Conservation (phyloP, 2,113 vertebrate genomes). For the Scopus umbretta region DNA sequence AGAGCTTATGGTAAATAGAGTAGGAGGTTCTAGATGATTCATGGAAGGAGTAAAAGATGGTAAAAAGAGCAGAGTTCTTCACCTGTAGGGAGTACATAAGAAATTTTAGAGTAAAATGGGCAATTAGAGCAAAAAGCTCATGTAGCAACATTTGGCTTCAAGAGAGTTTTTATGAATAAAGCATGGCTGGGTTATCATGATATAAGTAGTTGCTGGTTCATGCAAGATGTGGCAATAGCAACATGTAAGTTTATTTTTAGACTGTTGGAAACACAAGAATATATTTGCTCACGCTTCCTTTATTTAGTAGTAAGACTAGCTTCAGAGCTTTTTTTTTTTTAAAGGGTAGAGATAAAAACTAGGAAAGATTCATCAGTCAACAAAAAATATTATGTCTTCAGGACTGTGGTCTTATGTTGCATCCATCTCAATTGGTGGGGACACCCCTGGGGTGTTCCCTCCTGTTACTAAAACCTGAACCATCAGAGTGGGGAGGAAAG, state of each 20-base stretch:
- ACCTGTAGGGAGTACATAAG: not conserved
- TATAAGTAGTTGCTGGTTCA: not conserved
- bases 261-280: not conserved
- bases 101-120: not conserved
- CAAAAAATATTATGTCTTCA: not conserved
- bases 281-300: not conserved
- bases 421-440: not conserved
- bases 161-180: not conserved
- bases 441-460: not conserved
- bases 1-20: not conserved
- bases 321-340: not conserved
- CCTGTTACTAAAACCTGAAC: not conserved
- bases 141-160: not conserved
- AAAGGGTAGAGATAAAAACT: not conserved
- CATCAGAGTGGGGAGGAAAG: not conserved
- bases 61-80: not conserved
- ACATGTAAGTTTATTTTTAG: not conserved
- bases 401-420: not conserved
- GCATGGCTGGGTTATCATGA: not conserved
- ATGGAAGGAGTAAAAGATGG: not conserved
- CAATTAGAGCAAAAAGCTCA: not conserved
- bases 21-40: not conserved
- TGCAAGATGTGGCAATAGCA: not conserved
- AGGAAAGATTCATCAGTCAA: not conserved
- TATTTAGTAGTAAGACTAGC: not conserved